Conservation (phyloP, 2,797 vertebrate genomes). For the Labroides dimidiatus region DNA sequence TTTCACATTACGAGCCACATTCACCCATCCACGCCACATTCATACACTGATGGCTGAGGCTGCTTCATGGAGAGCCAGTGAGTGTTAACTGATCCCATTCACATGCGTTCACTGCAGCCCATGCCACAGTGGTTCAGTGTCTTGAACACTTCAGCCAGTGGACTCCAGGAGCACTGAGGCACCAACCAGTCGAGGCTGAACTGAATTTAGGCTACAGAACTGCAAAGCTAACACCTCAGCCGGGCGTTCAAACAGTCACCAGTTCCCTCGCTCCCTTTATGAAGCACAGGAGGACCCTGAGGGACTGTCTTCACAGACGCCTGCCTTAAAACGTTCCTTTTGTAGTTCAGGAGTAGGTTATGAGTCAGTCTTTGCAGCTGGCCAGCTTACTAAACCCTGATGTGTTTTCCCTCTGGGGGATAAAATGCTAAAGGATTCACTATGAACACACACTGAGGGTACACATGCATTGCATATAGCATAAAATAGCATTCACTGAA, state of each 20-base stretch:
- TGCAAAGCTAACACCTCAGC: not conserved
- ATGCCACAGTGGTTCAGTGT: too few relatives aligned
- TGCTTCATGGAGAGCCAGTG: too few relatives aligned
- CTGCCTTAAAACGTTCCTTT: slow-evolving; percentile 50
- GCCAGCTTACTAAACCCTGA: slow-evolving; percentile 24
- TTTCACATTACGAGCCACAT: too few relatives aligned
- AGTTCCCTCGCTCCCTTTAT: slow-evolving; percentile 24
- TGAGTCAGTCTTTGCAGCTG: slow-evolving; percentile 48
- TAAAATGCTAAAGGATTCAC: not conserved
- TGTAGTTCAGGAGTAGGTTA: slow-evolving; percentile 48
- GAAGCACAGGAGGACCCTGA: slow-evolving; percentile 61
- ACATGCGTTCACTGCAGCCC: too few relatives aligned
- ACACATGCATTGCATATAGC: not conserved
- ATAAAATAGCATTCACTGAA: too few relatives aligned
- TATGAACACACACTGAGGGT: slow-evolving; percentile 7
- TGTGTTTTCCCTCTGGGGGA: slow-evolving; percentile 7
- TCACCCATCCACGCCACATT: too few relatives aligned
- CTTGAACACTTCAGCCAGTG: too few relatives aligned
- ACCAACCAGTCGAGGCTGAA: not conserved
- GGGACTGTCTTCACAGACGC: slow-evolving; percentile 64
- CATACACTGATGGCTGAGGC: too few relatives aligned
- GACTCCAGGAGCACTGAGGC: too few relatives aligned
- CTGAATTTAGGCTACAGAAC: not conserved
- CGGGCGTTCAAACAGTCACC: not conserved
- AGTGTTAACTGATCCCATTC: too few relatives aligned